Evolutionary conservation across 2,888 invertebrate genomes (phyloP).

Genomic region (Drosophila seclusa): DNA sequence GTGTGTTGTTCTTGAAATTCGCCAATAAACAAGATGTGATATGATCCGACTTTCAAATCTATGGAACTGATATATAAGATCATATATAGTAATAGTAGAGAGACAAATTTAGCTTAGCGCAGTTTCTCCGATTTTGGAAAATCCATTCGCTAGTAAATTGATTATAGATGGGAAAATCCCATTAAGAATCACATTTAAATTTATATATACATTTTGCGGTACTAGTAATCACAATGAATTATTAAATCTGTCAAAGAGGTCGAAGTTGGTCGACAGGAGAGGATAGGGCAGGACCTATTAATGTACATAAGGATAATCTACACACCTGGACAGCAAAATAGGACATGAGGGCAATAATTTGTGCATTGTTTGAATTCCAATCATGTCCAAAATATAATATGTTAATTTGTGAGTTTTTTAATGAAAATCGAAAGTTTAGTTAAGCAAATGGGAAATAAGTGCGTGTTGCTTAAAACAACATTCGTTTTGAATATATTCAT

Average conservation of each 20-base stretch:
- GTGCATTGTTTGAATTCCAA: neutral
- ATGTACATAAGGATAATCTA: neutral
- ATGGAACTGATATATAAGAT: neutral
- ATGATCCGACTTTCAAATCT: slow-evolving; percentile 2
- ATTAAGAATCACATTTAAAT: neutral
- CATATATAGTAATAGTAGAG: neutral
- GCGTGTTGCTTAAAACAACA: too few relatives aligned
- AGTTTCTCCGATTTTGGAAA: neutral
- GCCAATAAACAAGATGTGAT: slow-evolving; percentile 17
- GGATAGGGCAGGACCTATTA: neutral
- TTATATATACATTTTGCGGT: neutral
- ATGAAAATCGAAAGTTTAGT: too few relatives aligned
- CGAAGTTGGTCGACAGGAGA: neutral
- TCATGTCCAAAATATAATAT: neutral
- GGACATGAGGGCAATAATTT: neutral
- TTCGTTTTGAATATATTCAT: too few relatives aligned
- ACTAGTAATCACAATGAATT: neutral
- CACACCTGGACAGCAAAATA: neutral
- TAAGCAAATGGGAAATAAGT: too few relatives aligned
- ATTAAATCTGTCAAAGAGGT: neutral
- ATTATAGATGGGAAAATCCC: neutral
- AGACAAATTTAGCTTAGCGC: neutral
- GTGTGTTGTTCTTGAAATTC: slow-evolving; percentile 15
- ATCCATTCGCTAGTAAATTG: neutral
- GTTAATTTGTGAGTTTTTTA: neutral